These are phyloP conservation scores for Riptortus pedestris DNA, from an alignment of 1,140 invertebrate genomes.

Conservation along the genomic window DNA sequence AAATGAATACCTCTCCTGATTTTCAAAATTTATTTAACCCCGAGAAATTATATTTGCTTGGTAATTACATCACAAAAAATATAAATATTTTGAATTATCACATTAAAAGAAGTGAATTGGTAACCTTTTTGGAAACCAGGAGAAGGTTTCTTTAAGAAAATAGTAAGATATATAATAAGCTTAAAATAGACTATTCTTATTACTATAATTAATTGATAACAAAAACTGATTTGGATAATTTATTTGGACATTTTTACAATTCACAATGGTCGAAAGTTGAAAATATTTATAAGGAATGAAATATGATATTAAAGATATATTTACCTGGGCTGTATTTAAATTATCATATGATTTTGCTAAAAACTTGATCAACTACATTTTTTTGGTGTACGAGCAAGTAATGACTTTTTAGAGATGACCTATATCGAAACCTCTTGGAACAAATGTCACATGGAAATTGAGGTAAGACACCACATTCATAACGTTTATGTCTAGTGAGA, in stretches of 20 bases:
- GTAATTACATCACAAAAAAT: no score
- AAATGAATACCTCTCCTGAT: no score
- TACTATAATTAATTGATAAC: no score
- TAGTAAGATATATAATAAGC: no score
- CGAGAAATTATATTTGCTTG: no score
- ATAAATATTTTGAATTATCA: no score
- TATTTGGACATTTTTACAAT: not conserved
- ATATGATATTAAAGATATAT: not conserved
- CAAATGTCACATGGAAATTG: slow-evolving; percentile 35
- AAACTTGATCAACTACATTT: slow-evolving; percentile 7
- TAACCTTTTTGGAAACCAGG: not conserved
- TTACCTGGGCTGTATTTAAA: not conserved
- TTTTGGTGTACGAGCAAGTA: not conserved
- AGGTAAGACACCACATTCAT: slow-evolving; percentile 41
- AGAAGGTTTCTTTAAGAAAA: not conserved
- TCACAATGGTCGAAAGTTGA: not conserved
- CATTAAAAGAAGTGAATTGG: no score
- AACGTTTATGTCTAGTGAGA: slow-evolving; percentile 28
- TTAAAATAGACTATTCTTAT: no score
- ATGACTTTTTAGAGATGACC: slow-evolving; percentile 7
- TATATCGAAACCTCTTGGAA: slow-evolving; percentile 30
- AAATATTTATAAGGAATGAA: not conserved
- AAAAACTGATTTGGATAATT: not conserved
- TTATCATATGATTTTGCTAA: slow-evolving; percentile 14
- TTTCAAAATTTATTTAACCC: no score